A percentile compares a stretch with the other conserved stretches of the same genome.
phyloP scores from a whole-genome alignment of 2,113 vertebrate species.

The Orthochromis indermauri region DNA sequence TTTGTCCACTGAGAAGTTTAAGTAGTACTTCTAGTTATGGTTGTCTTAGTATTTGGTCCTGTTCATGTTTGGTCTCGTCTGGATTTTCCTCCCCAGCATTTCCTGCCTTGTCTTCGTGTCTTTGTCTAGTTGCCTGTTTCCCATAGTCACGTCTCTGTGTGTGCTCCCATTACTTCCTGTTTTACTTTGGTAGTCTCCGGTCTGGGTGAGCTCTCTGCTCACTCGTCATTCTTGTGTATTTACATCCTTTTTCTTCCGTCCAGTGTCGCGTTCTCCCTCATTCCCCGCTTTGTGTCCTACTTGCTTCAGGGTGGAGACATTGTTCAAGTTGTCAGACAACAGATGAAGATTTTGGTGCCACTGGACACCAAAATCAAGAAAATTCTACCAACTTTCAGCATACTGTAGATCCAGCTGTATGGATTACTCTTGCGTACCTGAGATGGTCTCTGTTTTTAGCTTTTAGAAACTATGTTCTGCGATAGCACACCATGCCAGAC shows the following conservation, averaged over 20 bases:
- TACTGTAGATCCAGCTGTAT: background rate
- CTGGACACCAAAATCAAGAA: accelerated
- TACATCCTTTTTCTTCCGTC: background rate
- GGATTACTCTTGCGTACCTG: background rate
- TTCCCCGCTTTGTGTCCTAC: background rate
- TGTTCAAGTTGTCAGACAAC: background rate
- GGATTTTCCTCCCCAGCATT: background rate
- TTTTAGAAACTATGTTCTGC: background rate
- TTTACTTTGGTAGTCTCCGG: background rate
- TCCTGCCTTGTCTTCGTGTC: background rate
- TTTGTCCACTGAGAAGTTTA: background rate
- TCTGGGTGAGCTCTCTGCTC: background rate
- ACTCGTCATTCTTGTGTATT: background rate
- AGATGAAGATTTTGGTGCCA: background rate
- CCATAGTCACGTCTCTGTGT: accelerated
- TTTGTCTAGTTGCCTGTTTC: background rate
- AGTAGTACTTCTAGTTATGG: background rate
- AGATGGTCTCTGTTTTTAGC: background rate
- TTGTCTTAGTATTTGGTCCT: background rate
- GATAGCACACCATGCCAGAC: background rate
- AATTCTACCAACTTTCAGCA: background rate
- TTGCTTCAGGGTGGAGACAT: background rate
- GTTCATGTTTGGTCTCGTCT: background rate
- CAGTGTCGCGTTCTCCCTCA: background rate
- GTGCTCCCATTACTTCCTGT: background rate